Base-by-base conservation (phyloP, 2,888 invertebrate genomes). In the Linyphia triangularis region DNA sequence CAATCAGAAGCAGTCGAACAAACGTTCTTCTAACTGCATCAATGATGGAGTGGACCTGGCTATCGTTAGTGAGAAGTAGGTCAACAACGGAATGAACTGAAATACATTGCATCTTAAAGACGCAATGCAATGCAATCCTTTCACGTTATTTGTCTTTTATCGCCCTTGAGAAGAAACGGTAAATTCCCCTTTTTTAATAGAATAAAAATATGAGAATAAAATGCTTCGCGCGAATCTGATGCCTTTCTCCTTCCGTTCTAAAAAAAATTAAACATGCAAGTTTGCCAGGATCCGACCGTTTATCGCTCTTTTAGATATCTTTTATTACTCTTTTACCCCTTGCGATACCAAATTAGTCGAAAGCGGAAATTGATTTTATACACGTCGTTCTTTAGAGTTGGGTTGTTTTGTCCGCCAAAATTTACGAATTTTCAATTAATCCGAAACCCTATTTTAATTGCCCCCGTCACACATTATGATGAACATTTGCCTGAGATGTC, bases 91-190 rank as follows among this genome's bases (percentile, higher is more conserved):
- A 16, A 13, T 16, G 51, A 51, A 51, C 13, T 13, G 33, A 61
- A 75, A 28, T 26, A n/a, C 37, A 65, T 78, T 78, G 77, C 77
- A 63, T 7, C 24, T 26, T 16, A 0, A 37, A 10, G 63, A 26
- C n/a, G 77, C 77, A 78, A 78, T 22, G 6, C 13, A 0, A 40
- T 43, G 77, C 77, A 65, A 75, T 57, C 30, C 16, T 43, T 26
- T 77, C 33, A 7, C 16, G 10, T 16, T 63, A 26, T 59, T 33
- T 75, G 59, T 30, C 33, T 16, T n/a, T 61, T 75, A 26, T 51
- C 59, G 33, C 13, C 75, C 75, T 75, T 59, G 59, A 33, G 24
- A 10, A 24, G 22, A 59, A 72, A 72, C 72, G 72, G 72, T 72
- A 33, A 22, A 75, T 22, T 75, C 28, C 73, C 73, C 59, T 59